Percentiles rank a stretch among this genome's conserved stretches.
These are phyloP conservation scores for Ciconia boyciana DNA, from an alignment of 2,113 vertebrate species.

Conservation along the genomic window DNA sequence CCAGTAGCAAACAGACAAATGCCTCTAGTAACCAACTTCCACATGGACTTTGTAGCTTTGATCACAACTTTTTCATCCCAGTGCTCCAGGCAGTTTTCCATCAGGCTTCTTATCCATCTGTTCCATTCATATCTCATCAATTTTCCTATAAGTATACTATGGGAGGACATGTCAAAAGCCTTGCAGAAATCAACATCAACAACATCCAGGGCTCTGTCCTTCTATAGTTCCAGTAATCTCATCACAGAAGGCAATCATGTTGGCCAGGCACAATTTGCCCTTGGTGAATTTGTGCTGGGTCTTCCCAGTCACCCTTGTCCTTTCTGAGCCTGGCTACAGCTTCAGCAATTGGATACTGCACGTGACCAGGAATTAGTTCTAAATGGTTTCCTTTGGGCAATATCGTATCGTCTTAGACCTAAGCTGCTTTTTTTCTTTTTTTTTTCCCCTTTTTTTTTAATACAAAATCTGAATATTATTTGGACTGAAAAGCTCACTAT, in stretches of 20 bases:
- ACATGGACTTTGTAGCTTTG: neutral
- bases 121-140: neutral
- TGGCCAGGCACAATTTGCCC: neutral
- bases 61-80: neutral
- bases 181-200: neutral
- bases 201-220: neutral
- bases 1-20: neutral
- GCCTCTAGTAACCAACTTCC: neutral
- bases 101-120: neutral
- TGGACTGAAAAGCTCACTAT: neutral
- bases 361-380: neutral
- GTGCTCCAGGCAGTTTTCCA: neutral
- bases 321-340: neutral
- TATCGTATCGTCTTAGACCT: neutral
- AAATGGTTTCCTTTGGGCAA: neutral
- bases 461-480: neutral
- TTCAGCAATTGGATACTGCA: neutral
- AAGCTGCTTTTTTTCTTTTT: rapidly evolving
- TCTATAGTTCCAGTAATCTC: neutral
- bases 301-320: neutral
- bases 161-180: neutral
- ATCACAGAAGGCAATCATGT: neutral
- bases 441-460: neutral
- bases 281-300: neutral
- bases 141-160: neutral